These are phyloP conservation scores for Origma solitaria DNA, from an alignment of 2,113 vertebrate species.

Conservation along the genomic window DNA sequence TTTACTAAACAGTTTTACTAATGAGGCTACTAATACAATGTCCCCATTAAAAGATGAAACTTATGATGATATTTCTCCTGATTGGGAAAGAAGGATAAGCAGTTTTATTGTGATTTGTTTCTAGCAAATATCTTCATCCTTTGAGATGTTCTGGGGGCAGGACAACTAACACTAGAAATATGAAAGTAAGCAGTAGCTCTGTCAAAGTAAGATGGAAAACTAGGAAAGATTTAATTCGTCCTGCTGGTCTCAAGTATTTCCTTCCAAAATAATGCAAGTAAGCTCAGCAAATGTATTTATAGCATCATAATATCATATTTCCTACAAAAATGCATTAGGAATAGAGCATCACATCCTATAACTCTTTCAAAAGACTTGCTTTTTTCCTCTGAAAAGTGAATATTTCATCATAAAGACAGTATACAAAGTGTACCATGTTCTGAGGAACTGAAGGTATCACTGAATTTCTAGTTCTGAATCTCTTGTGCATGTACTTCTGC, in stretches of 20 bases:
- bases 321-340: not conserved
- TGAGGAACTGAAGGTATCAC: not conserved
- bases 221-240: not conserved
- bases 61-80: not conserved
- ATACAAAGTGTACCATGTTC: not conserved
- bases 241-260: not conserved
- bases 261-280: not conserved
- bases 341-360: not conserved
- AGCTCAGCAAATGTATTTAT: not conserved
- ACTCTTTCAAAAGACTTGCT: not conserved
- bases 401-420: not conserved
- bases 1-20: slow-evolving; percentile 11
- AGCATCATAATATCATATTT: not conserved
- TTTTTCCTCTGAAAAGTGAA: not conserved
- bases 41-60: not conserved
- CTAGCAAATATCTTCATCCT: not conserved
- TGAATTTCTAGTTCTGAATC: not conserved
- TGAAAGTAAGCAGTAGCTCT: not conserved
- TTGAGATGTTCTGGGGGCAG: not conserved
- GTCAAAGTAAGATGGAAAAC: not conserved
- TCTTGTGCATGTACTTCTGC: not conserved
- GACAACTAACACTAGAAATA: not conserved
- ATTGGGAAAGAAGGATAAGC: not conserved
- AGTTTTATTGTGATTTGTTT: not conserved
- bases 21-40: not conserved